Evolutionary conservation across 1,140 invertebrate genomes (phyloP).

Genomic region (Cydia strobilella): DNA sequence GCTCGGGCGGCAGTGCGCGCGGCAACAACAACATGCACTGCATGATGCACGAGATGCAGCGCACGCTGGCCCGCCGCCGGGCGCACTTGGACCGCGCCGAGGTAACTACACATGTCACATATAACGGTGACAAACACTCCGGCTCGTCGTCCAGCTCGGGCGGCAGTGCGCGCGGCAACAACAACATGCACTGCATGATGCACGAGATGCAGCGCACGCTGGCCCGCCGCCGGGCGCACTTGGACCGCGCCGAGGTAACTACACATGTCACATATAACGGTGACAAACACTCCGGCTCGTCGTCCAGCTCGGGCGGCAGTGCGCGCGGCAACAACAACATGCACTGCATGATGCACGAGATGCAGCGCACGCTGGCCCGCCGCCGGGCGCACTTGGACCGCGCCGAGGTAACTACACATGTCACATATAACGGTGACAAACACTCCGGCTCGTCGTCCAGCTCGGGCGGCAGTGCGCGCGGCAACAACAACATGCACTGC

Average conservation of each 20-base stretch:
- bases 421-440: no score
- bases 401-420: slow-evolving; percentile 68
- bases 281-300: no score
- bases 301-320: no score
- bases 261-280: no score
- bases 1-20: no score
- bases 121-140: no score
- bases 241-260: slow-evolving; percentile 79
- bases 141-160: no score
- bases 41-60: slow-evolving; percentile 99
- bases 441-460: no score
- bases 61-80: slow-evolving; percentile 93
- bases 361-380: slow-evolving; percentile 95
- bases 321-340: slow-evolving; percentile 71
- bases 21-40: slow-evolving; percentile 83
- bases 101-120: slow-evolving; percentile 46
- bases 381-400: slow-evolving; percentile 86
- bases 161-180: slow-evolving; percentile 66
- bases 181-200: slow-evolving; percentile 92
- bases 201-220: slow-evolving; percentile 98
- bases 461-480: slow-evolving; percentile 70
- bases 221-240: slow-evolving; percentile 89
- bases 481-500: slow-evolving; percentile 83
- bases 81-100: slow-evolving; percentile 83
- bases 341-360: slow-evolving; percentile 98